phyloP scores from a whole-genome alignment of 2,113 vertebrate species.

The Anthoscopus minutus region DNA sequence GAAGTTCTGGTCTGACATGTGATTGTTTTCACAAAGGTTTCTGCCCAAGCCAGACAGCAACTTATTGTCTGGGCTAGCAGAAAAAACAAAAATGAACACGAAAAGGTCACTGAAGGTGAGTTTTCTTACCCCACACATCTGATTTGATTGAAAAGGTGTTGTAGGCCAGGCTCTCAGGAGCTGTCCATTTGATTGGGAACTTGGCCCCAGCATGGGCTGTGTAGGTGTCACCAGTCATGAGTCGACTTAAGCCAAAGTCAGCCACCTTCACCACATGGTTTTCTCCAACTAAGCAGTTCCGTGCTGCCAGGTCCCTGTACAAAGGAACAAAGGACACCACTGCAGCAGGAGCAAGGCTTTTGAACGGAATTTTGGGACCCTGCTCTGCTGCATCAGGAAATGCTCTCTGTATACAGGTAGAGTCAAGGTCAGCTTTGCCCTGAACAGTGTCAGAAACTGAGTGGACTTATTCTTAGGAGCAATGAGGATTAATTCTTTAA shows the following conservation, averaged over 20 bases:
- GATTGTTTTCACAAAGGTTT: not conserved
- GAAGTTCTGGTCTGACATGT: not conserved
- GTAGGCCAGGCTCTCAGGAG: slow-evolving; percentile 95
- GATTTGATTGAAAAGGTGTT: slow-evolving; percentile 99
- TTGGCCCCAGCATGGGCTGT: slow-evolving; percentile 98
- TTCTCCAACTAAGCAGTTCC: slow-evolving; percentile 96
- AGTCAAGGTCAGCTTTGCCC: not conserved
- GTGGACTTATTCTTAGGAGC: not conserved
- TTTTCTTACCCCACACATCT: slow-evolving; percentile 92
- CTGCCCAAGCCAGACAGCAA: not conserved
- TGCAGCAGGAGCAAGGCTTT: not conserved
- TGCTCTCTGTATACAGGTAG: not conserved
- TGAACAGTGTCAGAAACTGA: not conserved
- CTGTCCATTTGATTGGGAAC: slow-evolving; percentile 99
- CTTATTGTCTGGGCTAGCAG: not conserved
- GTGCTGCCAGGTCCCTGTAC: slow-evolving; percentile 90
- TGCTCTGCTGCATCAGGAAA: not conserved
- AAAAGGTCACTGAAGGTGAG: not conserved
- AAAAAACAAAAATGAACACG: not conserved
- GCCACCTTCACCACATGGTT: slow-evolving; percentile 98
- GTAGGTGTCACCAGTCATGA: slow-evolving; percentile 98
- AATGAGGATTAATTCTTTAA: not conserved
- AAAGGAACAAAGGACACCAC: not conserved
- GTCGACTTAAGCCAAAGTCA: slow-evolving; percentile 92
- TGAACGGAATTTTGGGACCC: not conserved